Evolutionary conservation across 2,888 invertebrate species (phyloP), one percentile per base, ranked within the genome.

Genomic region (Neocrepidodera transversa): DNA sequence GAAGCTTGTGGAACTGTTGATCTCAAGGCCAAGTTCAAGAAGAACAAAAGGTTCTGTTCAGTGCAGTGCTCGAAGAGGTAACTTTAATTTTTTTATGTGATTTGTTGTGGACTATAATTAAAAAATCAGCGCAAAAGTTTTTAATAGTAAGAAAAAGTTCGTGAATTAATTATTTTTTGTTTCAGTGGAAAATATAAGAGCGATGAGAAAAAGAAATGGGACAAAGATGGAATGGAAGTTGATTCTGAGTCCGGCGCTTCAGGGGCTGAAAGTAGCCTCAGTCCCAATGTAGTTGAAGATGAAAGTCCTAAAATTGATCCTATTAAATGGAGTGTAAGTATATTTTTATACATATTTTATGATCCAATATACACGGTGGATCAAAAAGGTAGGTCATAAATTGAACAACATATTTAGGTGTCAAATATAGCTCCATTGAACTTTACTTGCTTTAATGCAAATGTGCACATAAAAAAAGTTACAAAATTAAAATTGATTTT

Each of bases 1-100:
- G 92, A 92, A 76, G 84, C 85, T 61, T 93, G 93, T 75, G 89
- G 90, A 26, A 89, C 86, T 67, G 76, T 84, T 13, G 88, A 86
- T 70, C 80, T 84, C 43, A 83, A 84, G 58, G 77, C 84, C 1
- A 88, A 89, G 73, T 85, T 91, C 71, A 90, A 89, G 76, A 88
- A 89, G 69, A 86, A 86, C 45, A 90, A 90, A 74, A 82, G 90
- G 40, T 92, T 89, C 74, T 93, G 92, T 74, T 89, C 91, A 1
- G 83, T 87, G 17, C 81, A 84, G 13, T 92, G 92, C 79, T 87
- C 89, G 0, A 80, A 80, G 76, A 85, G 84, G 84, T 86, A 74
- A 69, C 47, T 49, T 42, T 58, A 18, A 11, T 14, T 26, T 48
- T 28, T 32, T n/a, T n/a, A n/a, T n/a, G n/a, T n/a, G n/a, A n/a